Evolutionary conservation across 53 echinoderm and acorn worm species (phyloP), one percentile per base, ranked within the genome.

Genomic region (Holothuria leucospilota): DNA sequence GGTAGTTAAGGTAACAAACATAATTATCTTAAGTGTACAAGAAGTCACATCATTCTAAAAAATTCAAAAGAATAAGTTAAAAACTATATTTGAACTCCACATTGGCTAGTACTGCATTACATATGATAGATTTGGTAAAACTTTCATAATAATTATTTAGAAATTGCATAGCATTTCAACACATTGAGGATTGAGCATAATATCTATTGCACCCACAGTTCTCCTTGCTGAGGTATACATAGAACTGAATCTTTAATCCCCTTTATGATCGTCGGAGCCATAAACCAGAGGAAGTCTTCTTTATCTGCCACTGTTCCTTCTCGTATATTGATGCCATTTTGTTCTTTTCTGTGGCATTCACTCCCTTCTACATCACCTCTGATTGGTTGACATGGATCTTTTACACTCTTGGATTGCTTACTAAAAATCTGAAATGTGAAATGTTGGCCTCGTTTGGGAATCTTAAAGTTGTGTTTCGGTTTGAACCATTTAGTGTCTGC

Each of bases 261-360:
- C 67, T 94, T 96, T 81, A 96, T 94, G 10, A 82, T 73, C 6
- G 80, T 52, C 13, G 96, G 96, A 25, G 96, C 85, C 82, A 89
- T 86, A 86, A 90, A 92, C 96, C 96, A 96, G 49, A 96, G 90
- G 53, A 90, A 90, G 51, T 92, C 94, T 15, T 96, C 93, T 13
- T 39, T 41, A 51, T 16, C 12, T n/a, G 59, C 9, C 26, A 29
- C 63, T 61, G 59, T n/a, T 8, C 52, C 80, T 27, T 15, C 80
- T 46, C 10, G 49, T 51, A 80, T 23, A 56, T 56, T 56, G 4
- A 56, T 18, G 18, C 15, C 13, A 11, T 13, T 53, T 20, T 61
- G 40, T 82, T 40, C 62, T 3, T 25, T 12, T 0, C 21, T 67
- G 12, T 67, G 4, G 16, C 56, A 56, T 56, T 56, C 56, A 56